These are phyloP conservation scores for Therioaphis trifolii DNA, from an alignment of 2,888 invertebrate species.

Conservation along the genomic window DNA sequence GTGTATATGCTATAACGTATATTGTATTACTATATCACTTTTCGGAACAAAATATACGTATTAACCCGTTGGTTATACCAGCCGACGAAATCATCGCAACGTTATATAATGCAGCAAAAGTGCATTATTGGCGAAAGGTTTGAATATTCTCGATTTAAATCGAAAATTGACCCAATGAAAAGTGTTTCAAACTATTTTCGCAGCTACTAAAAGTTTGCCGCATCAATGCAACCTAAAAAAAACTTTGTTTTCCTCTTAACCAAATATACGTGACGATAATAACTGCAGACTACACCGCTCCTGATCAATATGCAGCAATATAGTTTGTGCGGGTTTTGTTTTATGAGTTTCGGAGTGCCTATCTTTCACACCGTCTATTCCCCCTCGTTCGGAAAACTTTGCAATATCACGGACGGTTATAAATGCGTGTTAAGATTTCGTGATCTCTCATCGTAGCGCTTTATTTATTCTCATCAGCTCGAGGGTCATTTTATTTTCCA, in stretches of 20 bases:
- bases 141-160: background rate
- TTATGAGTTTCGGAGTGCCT: slow-evolving; percentile 10
- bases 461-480: slow-evolving; percentile 35
- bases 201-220: slow-evolving; percentile 2
- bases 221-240: background rate
- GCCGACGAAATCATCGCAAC: too few relatives aligned
- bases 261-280: slow-evolving; percentile 32
- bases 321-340: background rate
- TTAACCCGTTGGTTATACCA: too few relatives aligned
- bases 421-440: slow-evolving; percentile 38
- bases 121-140: background rate
- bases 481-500: slow-evolving; percentile 23
- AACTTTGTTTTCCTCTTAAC: slow-evolving; percentile 13
- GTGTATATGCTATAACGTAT: background rate
- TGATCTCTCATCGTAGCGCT: background rate
- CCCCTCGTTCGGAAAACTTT: background rate
- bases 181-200: background rate
- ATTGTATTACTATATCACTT: background rate
- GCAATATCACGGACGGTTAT: background rate
- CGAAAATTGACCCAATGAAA: background rate
- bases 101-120: too few relatives aligned
- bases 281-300: slow-evolving; percentile 3
- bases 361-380: too few relatives aligned
- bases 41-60: too few relatives aligned
- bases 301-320: slow-evolving; percentile 32